Conservation (phyloP, 2,113 vertebrate genomes). For the Propithecus coquereli region DNA sequence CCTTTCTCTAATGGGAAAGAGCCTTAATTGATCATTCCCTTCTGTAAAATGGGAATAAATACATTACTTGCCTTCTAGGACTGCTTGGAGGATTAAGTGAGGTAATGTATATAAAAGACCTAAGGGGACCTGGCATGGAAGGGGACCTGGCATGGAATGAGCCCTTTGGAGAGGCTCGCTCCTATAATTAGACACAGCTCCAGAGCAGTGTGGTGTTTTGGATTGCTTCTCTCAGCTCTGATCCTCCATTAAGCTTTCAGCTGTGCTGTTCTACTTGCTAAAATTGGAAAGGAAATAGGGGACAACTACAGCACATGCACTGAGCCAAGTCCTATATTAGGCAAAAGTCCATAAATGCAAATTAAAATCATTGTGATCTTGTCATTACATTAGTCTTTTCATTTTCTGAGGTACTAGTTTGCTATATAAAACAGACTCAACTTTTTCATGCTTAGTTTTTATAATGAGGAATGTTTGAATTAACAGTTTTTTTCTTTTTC, state of each 20-base stretch:
- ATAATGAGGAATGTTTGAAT: background rate
- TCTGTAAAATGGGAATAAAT: background rate
- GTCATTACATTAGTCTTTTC: background rate
- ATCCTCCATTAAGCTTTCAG: constrained; percentile 15
- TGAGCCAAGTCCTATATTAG: background rate
- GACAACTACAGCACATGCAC: background rate
- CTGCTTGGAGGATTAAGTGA: background rate
- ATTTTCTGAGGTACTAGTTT: background rate
- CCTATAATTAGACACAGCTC: background rate
- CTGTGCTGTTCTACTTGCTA: constrained; percentile 33
- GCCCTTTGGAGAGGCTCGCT: background rate
- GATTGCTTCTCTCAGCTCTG: background rate
- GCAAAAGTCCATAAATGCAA: background rate
- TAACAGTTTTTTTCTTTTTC: constrained; percentile 71
- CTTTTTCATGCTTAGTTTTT: background rate
- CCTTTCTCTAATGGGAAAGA: background rate
- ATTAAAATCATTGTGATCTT: background rate
- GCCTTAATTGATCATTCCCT: background rate
- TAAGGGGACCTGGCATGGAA: background rate
- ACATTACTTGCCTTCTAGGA: background rate
- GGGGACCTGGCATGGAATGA: background rate
- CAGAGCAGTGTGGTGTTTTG: background rate
- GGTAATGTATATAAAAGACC: background rate
- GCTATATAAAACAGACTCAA: background rate
- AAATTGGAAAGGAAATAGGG: constrained; percentile 45